Evolutionary conservation across 1,140 invertebrate species (phyloP).

Genomic region (Neoseiulus cucumeris): DNA sequence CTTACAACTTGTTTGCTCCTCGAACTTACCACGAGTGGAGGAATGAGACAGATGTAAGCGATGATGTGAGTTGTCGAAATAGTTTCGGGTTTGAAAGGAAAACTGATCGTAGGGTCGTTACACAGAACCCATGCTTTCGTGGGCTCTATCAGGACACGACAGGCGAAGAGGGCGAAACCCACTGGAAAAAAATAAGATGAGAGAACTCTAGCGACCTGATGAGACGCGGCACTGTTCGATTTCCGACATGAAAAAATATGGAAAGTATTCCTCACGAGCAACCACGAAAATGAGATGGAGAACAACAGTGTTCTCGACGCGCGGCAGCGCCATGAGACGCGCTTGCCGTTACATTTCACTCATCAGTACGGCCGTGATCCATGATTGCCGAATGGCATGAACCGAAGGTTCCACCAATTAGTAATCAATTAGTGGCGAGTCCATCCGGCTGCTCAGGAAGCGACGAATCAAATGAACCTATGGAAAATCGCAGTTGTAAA

Average conservation of each 20-base stretch:
- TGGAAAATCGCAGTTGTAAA: too few species aligned
- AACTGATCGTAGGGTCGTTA: neutral
- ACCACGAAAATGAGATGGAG: neutral
- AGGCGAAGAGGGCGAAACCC: neutral
- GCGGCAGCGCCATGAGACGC: neutral
- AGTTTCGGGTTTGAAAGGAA: neutral
- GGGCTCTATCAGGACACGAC: neutral
- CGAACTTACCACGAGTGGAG: constrained; percentile 1
- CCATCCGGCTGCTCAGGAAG: too few species aligned
- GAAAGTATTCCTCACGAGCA: neutral
- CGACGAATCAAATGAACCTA: too few species aligned
- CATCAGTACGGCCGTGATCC: too few species aligned
- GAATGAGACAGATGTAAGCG: constrained; percentile 4
- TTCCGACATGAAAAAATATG: neutral
- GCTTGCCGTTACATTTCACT: too few species aligned
- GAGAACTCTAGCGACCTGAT: neutral
- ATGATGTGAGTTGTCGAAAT: neutral
- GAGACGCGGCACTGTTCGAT: neutral
- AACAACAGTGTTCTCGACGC: neutral
- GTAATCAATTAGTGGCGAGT: too few species aligned
- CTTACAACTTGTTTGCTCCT: neutral
- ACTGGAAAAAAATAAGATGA: neutral
- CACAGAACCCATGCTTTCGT: neutral
- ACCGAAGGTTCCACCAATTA: too few species aligned
- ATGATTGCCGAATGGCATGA: too few species aligned